Evolutionary conservation across 2,797 vertebrate genomes (phyloP).

Genomic region (Luscinia megarhynchos): DNA sequence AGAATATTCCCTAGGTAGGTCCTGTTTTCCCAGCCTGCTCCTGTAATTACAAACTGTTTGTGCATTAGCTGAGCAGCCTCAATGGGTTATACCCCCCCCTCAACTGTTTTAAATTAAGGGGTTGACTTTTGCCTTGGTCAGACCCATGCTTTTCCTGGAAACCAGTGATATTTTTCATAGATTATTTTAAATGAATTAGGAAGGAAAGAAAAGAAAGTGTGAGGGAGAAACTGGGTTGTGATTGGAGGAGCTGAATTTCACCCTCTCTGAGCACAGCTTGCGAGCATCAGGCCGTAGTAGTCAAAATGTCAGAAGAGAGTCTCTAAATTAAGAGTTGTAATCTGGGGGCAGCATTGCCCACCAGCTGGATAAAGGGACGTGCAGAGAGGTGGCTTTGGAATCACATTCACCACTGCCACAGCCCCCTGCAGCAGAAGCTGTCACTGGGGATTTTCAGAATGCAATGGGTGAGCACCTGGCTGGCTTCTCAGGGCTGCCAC

Average conservation of each 20-base stretch:
- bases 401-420: not conserved
- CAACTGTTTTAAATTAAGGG: constrained; percentile 61
- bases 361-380: not conserved
- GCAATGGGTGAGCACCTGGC: rapidly evolving
- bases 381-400: not conserved
- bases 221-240: not conserved
- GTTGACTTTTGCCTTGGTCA: constrained; percentile 48
- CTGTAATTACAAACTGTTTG: constrained; percentile 57
- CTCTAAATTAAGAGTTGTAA: not conserved
- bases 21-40: constrained; percentile 48
- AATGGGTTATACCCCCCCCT: not conserved
- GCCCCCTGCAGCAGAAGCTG: not conserved
- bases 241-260: constrained; percentile 20
- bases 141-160: constrained; percentile 7
- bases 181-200: constrained; percentile 18
- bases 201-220: not conserved
- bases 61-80: constrained; percentile 39
- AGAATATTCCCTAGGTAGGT: constrained; percentile 58
- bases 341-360: not conserved
- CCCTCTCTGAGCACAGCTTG: constrained; percentile 5
- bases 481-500: not conserved
- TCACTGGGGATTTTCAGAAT: not conserved
- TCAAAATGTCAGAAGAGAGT: constrained; percentile 31
- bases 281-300: not conserved
- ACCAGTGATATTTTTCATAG: constrained; percentile 32